These are phyloP conservation scores for Noctuana brunneofusca DNA, from an alignment of 2,888 invertebrate genomes.

Conservation along the genomic window DNA sequence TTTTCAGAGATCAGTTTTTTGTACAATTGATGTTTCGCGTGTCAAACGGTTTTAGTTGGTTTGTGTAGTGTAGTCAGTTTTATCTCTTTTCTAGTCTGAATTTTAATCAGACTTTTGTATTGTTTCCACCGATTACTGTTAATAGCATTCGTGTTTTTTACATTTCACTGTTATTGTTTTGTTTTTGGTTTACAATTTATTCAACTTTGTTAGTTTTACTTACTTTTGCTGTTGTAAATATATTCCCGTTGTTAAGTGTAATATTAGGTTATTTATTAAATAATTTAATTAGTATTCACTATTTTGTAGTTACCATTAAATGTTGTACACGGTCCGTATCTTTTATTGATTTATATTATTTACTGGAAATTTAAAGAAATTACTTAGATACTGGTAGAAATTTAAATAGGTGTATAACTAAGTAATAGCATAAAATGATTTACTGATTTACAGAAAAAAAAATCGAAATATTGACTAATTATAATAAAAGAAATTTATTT, in stretches of 20 bases:
- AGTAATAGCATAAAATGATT: too few relatives aligned
- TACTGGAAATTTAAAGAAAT: not conserved
- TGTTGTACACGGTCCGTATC: conserved; percentile 42
- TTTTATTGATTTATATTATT: conserved; percentile 38
- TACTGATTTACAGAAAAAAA: too few relatives aligned
- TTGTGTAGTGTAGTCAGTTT: conserved; percentile 30
- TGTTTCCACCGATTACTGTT: conserved; percentile 33
- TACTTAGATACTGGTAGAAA: not conserved
- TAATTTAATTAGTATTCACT: conserved; percentile 56
- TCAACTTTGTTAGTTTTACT: conserved; percentile 23
- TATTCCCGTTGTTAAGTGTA: conserved; percentile 42
- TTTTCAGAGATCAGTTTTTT: conserved; percentile 28
- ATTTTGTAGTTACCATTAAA: conserved; percentile 58
- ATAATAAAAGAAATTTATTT: too few relatives aligned
- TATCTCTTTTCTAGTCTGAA: conserved; percentile 30
- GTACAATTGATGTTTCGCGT: conserved; percentile 31
- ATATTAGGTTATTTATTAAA: conserved; percentile 59
- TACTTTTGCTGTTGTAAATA: conserved; percentile 56
- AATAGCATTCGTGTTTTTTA: conserved; percentile 14
- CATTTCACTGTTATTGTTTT: not conserved
- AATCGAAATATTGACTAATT: too few relatives aligned
- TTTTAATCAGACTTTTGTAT: conserved; percentile 19
- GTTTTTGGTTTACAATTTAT: conserved; percentile 18
- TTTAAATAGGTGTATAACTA: too few relatives aligned
- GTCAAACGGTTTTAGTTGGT: conserved; percentile 37